These are phyloP conservation scores for Phymorhynchus buccinoides DNA, from an alignment of 1,140 invertebrate species.

Conservation along the genomic window DNA sequence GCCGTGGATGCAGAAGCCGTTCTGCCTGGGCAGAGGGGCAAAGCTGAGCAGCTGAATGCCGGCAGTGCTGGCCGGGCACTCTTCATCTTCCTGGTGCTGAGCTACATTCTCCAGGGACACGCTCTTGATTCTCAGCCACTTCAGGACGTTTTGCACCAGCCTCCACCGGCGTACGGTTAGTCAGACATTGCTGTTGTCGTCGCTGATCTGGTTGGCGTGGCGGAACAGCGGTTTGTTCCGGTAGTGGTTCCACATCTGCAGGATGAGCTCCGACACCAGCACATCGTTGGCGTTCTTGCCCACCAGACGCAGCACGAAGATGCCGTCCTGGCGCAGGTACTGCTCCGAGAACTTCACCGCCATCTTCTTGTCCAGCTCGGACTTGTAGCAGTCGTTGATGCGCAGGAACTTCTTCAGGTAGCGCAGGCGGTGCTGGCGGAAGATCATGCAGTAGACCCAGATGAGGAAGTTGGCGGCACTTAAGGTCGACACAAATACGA, in stretches of 20 bases:
- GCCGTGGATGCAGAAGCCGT: conserved; percentile 40
- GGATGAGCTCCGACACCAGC: conserved; percentile 75
- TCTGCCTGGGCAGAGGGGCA: conserved; percentile 30
- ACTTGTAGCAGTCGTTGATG: conserved; percentile 70
- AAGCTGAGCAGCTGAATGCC: conserved; percentile 51
- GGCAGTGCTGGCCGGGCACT: conserved; percentile 41
- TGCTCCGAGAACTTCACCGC: conserved; percentile 74
- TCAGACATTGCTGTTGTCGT: conserved; percentile 71
- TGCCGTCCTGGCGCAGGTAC: conserved; percentile 76
- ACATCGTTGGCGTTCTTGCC: conserved; percentile 76
- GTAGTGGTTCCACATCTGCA: conserved; percentile 75
- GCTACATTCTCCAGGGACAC: conserved; percentile 49
- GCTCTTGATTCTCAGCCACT: conserved; percentile 53
- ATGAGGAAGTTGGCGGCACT: conserved; percentile 73
- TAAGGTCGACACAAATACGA: conserved; percentile 75
- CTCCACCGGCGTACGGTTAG: conserved; percentile 66
- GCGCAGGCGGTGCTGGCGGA: conserved; percentile 69
- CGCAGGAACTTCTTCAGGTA: conserved; percentile 74
- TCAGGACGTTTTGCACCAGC: conserved; percentile 53
- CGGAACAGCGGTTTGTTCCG: conserved; percentile 69
- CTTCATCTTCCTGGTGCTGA: conserved; percentile 39
- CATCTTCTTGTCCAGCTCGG: conserved; percentile 70
- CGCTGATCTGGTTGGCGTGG: conserved; percentile 69
- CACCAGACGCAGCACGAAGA: conserved; percentile 75
- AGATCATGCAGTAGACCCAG: conserved; percentile 73